phyloP scores from a whole-genome alignment of 2,113 vertebrate genomes.

The Ptyas mucosa region DNA sequence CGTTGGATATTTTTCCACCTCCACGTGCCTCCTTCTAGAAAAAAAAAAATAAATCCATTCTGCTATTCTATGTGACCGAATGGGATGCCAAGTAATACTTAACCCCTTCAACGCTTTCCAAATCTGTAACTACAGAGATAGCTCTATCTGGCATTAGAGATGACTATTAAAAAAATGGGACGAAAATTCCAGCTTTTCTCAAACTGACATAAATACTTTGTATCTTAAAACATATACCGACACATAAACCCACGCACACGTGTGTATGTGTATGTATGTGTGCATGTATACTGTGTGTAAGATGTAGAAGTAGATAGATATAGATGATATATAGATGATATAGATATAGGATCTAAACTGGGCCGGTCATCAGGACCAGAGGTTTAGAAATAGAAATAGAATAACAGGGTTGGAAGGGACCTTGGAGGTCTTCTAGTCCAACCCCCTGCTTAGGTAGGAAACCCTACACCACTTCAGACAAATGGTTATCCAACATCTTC shows the following conservation, averaged over 20 bases:
- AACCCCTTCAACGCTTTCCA: conserved; percentile 55
- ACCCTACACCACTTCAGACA: too few relatives aligned
- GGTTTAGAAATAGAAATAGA: too few relatives aligned
- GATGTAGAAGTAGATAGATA: background rate
- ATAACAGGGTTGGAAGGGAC: too few relatives aligned
- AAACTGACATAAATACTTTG: background rate
- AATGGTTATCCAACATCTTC: too few relatives aligned
- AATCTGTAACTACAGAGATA: background rate
- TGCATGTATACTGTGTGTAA: background rate
- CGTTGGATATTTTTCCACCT: conserved; percentile 67
- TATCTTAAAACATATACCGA: background rate
- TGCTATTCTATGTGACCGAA: conserved; percentile 50
- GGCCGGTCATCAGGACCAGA: too few relatives aligned
- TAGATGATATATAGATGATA: too few relatives aligned
- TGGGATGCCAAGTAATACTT: conserved; percentile 57
- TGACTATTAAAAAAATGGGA: background rate
- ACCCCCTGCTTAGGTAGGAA: too few relatives aligned
- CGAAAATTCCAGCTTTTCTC: background rate
- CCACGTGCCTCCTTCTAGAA: conserved; percentile 60
- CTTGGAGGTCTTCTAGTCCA: too few relatives aligned
- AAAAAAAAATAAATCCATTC: conserved; percentile 52
- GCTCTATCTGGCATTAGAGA: background rate
- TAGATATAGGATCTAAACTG: too few relatives aligned
- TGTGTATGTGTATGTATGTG: background rate
- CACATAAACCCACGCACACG: background rate